phyloP scores from a whole-genome alignment of 1,140 invertebrate species.

The Triops cancriformis region DNA sequence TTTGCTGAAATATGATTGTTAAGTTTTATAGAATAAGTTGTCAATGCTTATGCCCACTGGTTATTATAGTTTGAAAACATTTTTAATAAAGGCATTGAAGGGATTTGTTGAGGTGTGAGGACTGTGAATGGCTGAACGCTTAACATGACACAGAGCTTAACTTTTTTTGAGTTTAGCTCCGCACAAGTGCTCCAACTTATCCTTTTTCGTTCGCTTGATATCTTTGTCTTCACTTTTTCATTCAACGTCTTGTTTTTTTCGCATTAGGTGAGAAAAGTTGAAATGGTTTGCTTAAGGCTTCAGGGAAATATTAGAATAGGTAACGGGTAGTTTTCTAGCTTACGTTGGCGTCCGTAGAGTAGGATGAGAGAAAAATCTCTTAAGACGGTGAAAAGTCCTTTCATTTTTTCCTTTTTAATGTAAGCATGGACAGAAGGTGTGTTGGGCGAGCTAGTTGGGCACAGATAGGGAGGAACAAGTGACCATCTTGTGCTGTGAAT shows the following conservation, averaged over 20 bases:
- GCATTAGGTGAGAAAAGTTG: too few relatives aligned
- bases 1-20: too few relatives aligned
- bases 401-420: too few relatives aligned
- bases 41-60: too few relatives aligned
- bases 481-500: constrained; percentile 5
- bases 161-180: background rate
- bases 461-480: background rate
- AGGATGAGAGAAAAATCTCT: background rate
- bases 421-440: background rate
- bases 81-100: background rate
- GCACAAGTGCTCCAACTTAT: background rate
- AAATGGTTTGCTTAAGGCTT: background rate
- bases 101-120: background rate
- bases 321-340: background rate
- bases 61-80: too few relatives aligned
- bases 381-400: background rate
- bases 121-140: background rate
- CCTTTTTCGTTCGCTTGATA: background rate
- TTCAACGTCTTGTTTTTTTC: too few relatives aligned
- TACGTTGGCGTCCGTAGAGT: background rate
- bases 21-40: too few relatives aligned
- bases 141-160: constrained; percentile 1
- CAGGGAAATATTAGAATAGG: background rate
- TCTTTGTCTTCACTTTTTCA: background rate
- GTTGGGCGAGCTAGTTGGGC: background rate